phyloP scores from a whole-genome alignment of 1,140 invertebrate genomes.

The Lepeophtheirus salmonis region DNA sequence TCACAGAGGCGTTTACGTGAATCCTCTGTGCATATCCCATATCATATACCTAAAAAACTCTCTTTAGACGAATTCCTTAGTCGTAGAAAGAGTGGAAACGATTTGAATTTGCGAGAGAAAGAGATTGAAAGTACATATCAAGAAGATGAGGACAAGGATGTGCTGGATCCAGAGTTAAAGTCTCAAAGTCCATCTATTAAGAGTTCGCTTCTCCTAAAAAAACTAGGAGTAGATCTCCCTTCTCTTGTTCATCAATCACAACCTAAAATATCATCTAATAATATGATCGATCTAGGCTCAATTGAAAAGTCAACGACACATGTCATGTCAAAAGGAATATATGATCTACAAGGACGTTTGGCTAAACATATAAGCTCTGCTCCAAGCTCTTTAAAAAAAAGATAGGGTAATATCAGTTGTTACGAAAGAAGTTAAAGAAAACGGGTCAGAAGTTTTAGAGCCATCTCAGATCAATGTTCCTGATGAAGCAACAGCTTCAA shows the following conservation, averaged over 20 bases:
- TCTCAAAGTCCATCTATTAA: background rate
- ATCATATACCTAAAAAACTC: slow-evolving; percentile 51
- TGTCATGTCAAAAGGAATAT: background rate
- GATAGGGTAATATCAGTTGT: background rate
- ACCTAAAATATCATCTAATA: background rate
- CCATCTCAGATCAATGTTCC: background rate
- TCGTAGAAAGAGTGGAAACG: slow-evolving; percentile 20
- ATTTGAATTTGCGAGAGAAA: background rate
- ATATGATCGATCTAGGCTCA: background rate
- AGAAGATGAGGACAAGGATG: background rate
- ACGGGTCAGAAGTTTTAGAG: background rate
- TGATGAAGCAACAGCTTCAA: background rate
- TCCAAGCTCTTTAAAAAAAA: background rate
- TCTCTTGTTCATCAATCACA: too few relatives aligned
- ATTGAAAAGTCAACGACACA: background rate
- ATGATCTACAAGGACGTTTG: background rate
- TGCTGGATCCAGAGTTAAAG: background rate
- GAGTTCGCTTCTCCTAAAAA: background rate
- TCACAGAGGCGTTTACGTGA: slow-evolving; percentile 46
- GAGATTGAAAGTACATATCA: background rate
- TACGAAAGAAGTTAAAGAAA: background rate
- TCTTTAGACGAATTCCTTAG: slow-evolving; percentile 49
- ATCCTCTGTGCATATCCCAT: slow-evolving; percentile 45
- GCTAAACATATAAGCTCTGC: background rate
- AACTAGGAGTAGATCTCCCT: background rate